phyloP scores from a whole-genome alignment of 2,888 invertebrate genomes.

The Heteromyza rotundicornis region DNA sequence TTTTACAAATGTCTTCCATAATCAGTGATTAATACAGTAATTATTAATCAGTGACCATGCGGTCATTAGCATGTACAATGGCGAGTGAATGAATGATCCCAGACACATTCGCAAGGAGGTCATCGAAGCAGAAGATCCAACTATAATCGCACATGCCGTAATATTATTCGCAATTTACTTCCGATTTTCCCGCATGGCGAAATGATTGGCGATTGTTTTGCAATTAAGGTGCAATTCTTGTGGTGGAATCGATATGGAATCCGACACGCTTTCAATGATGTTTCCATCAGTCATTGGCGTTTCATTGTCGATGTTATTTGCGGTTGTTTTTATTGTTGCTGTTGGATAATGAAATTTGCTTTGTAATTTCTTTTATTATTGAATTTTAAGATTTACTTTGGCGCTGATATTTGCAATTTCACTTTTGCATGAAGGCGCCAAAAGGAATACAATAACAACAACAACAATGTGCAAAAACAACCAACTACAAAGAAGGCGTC shows the following conservation, averaged over 20 bases:
- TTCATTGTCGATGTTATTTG: not conserved
- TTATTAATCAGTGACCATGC: too few species aligned
- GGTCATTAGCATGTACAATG: too few species aligned
- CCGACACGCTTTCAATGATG: conserved; percentile 22
- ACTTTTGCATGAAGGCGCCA: conserved; percentile 23
- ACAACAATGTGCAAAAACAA: conserved; percentile 15
- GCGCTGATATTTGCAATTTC: conserved; percentile 20
- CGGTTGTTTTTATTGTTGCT: conserved; percentile 7
- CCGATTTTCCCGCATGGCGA: not conserved
- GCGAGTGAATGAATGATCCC: too few species aligned
- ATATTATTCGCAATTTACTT: conserved; percentile 10
- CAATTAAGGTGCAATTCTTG: not conserved
- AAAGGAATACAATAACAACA: conserved; percentile 5
- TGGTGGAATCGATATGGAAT: not conserved
- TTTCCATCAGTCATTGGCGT: not conserved
- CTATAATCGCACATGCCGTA: not conserved
- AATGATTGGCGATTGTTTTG: not conserved
- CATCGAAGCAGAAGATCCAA: too few species aligned
- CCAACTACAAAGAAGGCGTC: conserved; percentile 11
- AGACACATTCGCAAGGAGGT: too few species aligned
- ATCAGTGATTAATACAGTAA: too few species aligned
- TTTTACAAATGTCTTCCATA: too few species aligned
- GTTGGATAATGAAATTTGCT: not conserved
- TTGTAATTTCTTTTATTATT: conserved; percentile 1
- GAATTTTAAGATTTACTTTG: conserved; percentile 7